Percentiles rank a stretch among this genome's conserved stretches.
phyloP scores from a whole-genome alignment of 2,113 vertebrate species.

The Damaliscus lunatus region DNA sequence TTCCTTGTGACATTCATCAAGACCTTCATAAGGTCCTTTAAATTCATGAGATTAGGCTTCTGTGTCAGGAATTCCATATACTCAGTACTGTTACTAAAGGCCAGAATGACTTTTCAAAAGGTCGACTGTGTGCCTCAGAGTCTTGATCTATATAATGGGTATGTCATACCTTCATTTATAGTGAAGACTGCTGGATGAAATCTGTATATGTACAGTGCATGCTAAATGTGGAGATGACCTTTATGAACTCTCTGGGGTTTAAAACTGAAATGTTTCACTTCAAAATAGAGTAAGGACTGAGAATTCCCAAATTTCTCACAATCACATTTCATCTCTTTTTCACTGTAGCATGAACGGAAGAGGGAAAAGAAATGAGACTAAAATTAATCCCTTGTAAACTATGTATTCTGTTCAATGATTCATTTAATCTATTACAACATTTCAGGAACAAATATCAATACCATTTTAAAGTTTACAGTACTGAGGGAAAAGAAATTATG shows the following conservation, averaged over 20 bases:
- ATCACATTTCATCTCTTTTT: background rate
- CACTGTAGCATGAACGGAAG: background rate
- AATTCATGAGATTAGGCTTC: background rate
- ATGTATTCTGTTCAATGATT: background rate
- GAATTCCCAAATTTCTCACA: background rate
- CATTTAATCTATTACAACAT: background rate
- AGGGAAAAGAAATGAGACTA: background rate
- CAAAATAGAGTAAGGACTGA: background rate
- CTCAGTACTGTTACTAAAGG: background rate
- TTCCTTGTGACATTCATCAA: background rate
- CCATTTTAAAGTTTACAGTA: background rate
- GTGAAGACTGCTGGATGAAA: background rate
- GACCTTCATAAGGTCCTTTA: background rate
- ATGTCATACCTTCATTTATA: background rate
- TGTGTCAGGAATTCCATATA: background rate
- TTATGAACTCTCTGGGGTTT: background rate
- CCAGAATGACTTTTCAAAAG: background rate
- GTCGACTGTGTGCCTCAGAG: background rate
- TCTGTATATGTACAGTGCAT: rapidly evolving
- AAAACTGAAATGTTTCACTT: background rate
- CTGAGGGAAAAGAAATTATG: background rate
- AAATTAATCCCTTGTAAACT: background rate
- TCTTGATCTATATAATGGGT: background rate
- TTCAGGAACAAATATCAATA: background rate
- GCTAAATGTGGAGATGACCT: background rate